Base-by-base conservation (phyloP, 2,888 invertebrate genomes). In the Blera fallax region DNA sequence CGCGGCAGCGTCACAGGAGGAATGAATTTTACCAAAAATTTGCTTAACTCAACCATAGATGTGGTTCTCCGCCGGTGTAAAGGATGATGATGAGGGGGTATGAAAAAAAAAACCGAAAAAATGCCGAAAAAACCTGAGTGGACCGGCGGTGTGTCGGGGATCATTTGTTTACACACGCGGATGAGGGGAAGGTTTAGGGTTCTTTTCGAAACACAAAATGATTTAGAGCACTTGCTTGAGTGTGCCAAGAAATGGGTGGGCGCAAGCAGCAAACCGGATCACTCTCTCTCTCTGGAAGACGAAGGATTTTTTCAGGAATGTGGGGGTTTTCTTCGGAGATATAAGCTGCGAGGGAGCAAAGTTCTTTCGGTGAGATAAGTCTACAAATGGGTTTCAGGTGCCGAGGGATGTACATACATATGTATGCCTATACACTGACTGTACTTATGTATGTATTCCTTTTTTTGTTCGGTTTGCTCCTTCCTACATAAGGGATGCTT, bases 351-450 rank as follows among this genome's bases (percentile, higher is more conserved):
- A 18, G 43, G 48, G 43, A 14, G 24, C 27, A 40, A 56, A 69
- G 52, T 69, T 43, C 27, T 69, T 69, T 43, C 37, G 54, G 52
- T 54, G 54, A 76, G 76, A 76, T 67, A 82, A 77, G 50, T 65
- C 65, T 65, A 60, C 32, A 60, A 72, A 52, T 52, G 24, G 58
- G 65, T 72, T 78, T 72, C 78, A 83, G 78, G 82, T 83, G 82
- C 72, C 56, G 64, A 40, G 62, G 43, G 45, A 4, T 70, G 40
- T 24, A 40, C 6, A 32, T 21, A 40, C 50, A 52, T 18, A 32
- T n/a, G 37, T 27, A 6, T 24, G 0, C 24, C 4, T 16, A 24
- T 2, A 18, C 11, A 14, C 11, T 10, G 43, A 43, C 7, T 14
- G 43, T 43, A 21, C 7, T 1, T 50, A 50, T 50, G 8, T 52